A percentile compares a stretch with the other conserved stretches of the same genome.
These are phyloP conservation scores for Capra hircus DNA, from an alignment of 2,113 vertebrate genomes.

Conservation along the genomic window DNA sequence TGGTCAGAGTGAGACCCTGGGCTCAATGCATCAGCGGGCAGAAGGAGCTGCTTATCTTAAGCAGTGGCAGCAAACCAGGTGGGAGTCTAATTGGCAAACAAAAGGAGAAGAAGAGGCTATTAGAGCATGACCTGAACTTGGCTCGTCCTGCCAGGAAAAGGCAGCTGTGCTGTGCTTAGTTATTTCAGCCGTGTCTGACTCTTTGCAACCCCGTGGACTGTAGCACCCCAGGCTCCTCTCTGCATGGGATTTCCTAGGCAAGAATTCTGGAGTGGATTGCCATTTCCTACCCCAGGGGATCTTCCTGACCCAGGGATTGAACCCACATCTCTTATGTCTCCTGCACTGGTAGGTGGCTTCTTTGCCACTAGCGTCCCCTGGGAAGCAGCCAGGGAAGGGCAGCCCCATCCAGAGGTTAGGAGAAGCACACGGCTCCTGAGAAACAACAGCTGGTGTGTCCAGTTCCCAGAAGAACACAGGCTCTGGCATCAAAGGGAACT, in stretches of 20 bases:
- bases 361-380: background rate
- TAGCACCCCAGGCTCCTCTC: background rate
- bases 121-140: background rate
- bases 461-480: background rate
- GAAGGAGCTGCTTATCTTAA: conserved; percentile 13
- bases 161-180: background rate
- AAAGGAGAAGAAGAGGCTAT: background rate
- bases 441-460: background rate
- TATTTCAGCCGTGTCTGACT: background rate
- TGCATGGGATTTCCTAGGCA: background rate
- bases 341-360: background rate
- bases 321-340: background rate
- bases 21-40: conserved; percentile 20
- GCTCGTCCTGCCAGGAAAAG: background rate
- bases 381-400: background rate
- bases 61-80: background rate
- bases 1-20: background rate
- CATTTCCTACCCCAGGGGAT: background rate
- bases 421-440: fast-evolving
- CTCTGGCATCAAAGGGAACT: fast-evolving
- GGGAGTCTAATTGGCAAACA: conserved; percentile 53
- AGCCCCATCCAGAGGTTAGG: background rate
- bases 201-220: background rate
- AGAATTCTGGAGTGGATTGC: background rate
- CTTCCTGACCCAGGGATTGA: background rate